Conservation (phyloP, 1,140 invertebrate species). For the Heliothis virescens region DNA sequence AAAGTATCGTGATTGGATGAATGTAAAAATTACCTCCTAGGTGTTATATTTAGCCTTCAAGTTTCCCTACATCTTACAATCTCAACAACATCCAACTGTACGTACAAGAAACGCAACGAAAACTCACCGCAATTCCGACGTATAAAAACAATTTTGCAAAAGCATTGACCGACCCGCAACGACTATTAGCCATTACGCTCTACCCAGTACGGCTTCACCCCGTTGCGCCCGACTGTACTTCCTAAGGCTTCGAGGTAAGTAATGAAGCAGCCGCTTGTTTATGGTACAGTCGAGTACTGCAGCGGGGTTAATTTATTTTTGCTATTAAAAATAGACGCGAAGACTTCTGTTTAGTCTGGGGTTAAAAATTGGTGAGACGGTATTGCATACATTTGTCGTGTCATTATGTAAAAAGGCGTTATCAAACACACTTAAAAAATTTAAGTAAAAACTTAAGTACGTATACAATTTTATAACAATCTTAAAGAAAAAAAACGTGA, state of each 20-base stretch:
- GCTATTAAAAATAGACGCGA: slow-evolving; percentile 21
- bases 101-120: not conserved
- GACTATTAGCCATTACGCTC: slow-evolving; percentile 39
- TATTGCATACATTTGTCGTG: not conserved
- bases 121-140: slow-evolving; percentile 26
- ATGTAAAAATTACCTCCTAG: too few species aligned
- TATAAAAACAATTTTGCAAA: slow-evolving; percentile 44
- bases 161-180: slow-evolving; percentile 31
- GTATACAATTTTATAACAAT: too few species aligned
- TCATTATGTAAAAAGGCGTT: not conserved
- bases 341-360: not conserved
- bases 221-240: slow-evolving; percentile 31
- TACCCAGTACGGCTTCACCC: slow-evolving; percentile 42
- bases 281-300: slow-evolving; percentile 39
- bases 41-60: not conserved
- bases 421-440: not conserved
- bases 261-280: slow-evolving; percentile 45
- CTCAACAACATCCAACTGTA: not conserved
- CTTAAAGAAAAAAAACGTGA: not conserved
- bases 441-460: not conserved
- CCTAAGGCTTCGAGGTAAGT: slow-evolving; percentile 49
- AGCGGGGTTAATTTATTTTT: slow-evolving; percentile 40
- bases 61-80: not conserved
- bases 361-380: not conserved
- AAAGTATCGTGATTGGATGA: too few species aligned